Evolutionary conservation across 1,140 invertebrate genomes (phyloP).

Genomic region (Trachymyrmex septentrionalis): DNA sequence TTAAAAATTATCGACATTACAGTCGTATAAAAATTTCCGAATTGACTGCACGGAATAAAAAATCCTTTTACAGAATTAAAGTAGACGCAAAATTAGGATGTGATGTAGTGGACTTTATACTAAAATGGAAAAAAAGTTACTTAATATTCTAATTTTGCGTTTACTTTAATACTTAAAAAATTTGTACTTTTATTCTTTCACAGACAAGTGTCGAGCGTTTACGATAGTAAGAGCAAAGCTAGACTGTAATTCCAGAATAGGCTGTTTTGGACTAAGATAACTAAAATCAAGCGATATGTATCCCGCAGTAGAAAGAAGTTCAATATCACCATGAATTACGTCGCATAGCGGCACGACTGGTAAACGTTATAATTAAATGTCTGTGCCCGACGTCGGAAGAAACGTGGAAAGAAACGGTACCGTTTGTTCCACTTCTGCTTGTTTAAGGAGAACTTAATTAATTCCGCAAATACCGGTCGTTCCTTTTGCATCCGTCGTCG

Average conservation of each 20-base stretch:
- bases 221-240: background rate
- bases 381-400: conserved; percentile 36
- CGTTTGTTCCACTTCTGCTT: conserved; percentile 38
- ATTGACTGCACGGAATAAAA: too few species aligned
- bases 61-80: too few species aligned
- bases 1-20: too few species aligned
- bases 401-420: conserved; percentile 22
- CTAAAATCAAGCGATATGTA: background rate
- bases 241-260: conserved; percentile 19
- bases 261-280: background rate
- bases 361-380: conserved; percentile 55
- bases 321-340: conserved; percentile 26
- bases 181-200: background rate
- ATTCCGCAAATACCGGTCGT: conserved; percentile 26
- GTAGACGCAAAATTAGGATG: too few species aligned
- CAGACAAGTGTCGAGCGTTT: background rate
- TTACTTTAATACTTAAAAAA: background rate
- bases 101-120: too few species aligned
- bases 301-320: conserved; percentile 12
- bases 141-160: too few species aligned
- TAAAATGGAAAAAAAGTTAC: too few species aligned
- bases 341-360: background rate
- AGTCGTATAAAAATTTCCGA: too few species aligned
- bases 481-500: background rate
- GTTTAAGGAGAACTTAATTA: conserved; percentile 45